Evolutionary conservation across 2,888 invertebrate genomes (phyloP), one percentile per base, ranked within the genome.

Genomic region (Acanthoscelides obtectus): DNA sequence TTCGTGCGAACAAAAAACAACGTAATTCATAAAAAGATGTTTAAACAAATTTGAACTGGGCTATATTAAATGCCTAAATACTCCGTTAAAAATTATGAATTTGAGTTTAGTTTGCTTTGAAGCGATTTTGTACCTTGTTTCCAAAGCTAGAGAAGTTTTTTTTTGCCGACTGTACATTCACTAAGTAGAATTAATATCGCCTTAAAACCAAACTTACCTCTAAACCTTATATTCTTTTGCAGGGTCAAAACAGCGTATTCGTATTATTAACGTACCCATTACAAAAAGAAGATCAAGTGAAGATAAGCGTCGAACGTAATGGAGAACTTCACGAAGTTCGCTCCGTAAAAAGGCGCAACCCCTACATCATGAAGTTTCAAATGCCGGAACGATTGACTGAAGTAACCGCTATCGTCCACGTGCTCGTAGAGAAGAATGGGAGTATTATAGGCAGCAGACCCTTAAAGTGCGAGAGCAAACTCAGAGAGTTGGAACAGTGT

Each of bases 401-500:
- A 83, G 92, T 93, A 0, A 95, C 94, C 0, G 93, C 93, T 86
- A 88, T 94, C 80, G 92, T 95, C 19, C 93, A 93, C 83, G 91
- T 96, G 27, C 89, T 93, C 67, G 92, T 96, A 65, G 92, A 92
- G 81, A 93, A 93, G 82, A 95, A 95, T 81, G 94, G 94, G 2
- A 90, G 90, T 80, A 89, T 93, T 4, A 87, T 95, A 22, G 96
- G 96, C 0, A 89, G 92, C 66, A 87, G 94, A n/a, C 94, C 94
- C 79, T 91, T 96, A 77, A 96, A 96, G 84, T 96, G 95, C 85
- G 95, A 95, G 86, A 95, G 94, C 80, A 89, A 93, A 71, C 87
- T 95, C 70, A 87, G 94, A 45, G 95, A 96, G 82, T 86, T 96
- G 71, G 95, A 94, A 82, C 94, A 94, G 80, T 87, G 96, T 79